A percentile compares a stretch with the other conserved stretches of the same genome.
phyloP scores from a whole-genome alignment of 1,140 invertebrate genomes.

The Radopholus similis region DNA sequence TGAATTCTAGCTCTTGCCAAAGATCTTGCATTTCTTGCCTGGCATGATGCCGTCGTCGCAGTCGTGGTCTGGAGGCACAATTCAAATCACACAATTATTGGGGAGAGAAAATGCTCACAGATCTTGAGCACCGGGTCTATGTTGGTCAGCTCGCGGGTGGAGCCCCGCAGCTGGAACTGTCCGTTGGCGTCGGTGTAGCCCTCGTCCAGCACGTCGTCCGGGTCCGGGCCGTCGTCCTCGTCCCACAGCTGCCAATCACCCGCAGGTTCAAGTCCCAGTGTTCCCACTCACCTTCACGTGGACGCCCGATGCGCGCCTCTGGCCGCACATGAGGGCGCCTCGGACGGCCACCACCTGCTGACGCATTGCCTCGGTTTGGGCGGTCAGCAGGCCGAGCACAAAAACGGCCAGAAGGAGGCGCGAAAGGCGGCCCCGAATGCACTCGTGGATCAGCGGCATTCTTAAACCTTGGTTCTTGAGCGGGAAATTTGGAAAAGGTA shows the following conservation, averaged over 20 bases:
- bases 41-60: slow-evolving; percentile 55
- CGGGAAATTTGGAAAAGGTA: too few species aligned
- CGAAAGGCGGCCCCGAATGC: too few species aligned
- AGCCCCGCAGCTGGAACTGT: slow-evolving; percentile 28
- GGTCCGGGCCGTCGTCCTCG: slow-evolving; percentile 36
- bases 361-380: slow-evolving; percentile 31
- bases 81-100: not conserved
- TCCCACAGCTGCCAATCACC: too few species aligned
- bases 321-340: slow-evolving; percentile 33
- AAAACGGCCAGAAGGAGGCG: not conserved
- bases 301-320: slow-evolving; percentile 32
- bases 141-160: slow-evolving; percentile 41
- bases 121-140: slow-evolving; percentile 46
- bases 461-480: too few species aligned
- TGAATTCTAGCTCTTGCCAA: slow-evolving; percentile 35
- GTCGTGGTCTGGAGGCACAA: slow-evolving; percentile 38
- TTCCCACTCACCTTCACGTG: too few species aligned
- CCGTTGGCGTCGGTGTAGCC: slow-evolving; percentile 40
- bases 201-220: slow-evolving; percentile 46
- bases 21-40: too few species aligned
- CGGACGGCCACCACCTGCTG: slow-evolving; percentile 51
- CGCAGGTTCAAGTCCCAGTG: too few species aligned
- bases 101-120: too few species aligned
- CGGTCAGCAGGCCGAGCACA: not conserved
- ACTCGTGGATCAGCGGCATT: too few species aligned